Evolutionary conservation across 2,888 invertebrate genomes (phyloP).

Genomic region (Leuctra nigra): DNA sequence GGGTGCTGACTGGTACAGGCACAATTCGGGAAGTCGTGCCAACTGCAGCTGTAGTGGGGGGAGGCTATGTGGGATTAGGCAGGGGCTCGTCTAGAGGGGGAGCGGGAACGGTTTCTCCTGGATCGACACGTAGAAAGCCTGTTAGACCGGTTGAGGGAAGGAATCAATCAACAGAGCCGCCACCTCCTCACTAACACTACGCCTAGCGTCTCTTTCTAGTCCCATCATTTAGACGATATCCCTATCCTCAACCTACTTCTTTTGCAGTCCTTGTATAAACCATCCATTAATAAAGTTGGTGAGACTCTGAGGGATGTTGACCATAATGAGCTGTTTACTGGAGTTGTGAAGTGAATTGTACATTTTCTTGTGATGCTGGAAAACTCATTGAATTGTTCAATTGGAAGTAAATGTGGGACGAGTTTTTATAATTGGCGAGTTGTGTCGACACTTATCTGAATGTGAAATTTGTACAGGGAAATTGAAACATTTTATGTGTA

Average conservation of each 20-base stretch:
- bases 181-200: constrained; percentile 43
- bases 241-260: constrained; percentile 25
- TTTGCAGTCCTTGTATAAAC: constrained; percentile 26
- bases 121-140: constrained; percentile 42
- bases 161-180: constrained; percentile 44
- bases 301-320: constrained; percentile 24
- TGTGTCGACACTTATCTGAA: constrained; percentile 13
- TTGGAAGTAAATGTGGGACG: no score
- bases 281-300: constrained; percentile 27
- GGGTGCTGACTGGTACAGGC: constrained; percentile 31
- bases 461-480: constrained; percentile 23
- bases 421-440: no score
- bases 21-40: constrained; percentile 31
- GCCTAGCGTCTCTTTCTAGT: constrained; percentile 31
- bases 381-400: no score
- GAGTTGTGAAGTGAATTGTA: no score
- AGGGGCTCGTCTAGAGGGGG: constrained; percentile 36
- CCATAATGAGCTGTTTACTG: no score
- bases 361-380: no score
- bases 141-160: constrained; percentile 43
- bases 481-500: constrained; percentile 20
- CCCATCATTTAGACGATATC: constrained; percentile 26
- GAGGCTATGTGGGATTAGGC: constrained; percentile 18
- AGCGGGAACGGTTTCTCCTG: constrained; percentile 39
- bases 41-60: constrained; percentile 23